Percentiles rank a stretch among this genome's conserved stretches.
Evolutionary conservation across 2,113 vertebrate species (phyloP).

Genomic region (Ia io): DNA sequence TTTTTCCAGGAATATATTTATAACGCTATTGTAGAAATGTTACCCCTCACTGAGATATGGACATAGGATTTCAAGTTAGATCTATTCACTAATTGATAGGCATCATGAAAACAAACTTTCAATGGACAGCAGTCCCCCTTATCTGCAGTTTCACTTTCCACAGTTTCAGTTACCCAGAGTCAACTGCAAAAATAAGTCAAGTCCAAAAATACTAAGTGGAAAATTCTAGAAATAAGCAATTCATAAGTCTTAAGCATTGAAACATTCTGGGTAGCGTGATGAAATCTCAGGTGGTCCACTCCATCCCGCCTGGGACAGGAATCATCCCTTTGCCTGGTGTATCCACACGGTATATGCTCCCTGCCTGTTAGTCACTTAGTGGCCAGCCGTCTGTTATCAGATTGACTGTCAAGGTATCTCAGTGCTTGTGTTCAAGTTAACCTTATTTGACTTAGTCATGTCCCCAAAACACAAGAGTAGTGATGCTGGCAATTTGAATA

Average conservation of each 20-base stretch:
- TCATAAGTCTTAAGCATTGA: background rate
- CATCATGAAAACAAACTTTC: slow-evolving; percentile 6
- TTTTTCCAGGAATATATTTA: background rate
- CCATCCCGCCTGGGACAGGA: background rate
- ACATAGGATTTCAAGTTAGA: background rate
- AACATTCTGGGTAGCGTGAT: background rate
- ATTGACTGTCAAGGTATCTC: background rate
- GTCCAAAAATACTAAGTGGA: background rate
- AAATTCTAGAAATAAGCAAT: background rate
- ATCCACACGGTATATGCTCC: background rate
- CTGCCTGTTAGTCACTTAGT: background rate
- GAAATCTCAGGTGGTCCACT: background rate
- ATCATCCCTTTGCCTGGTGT: background rate
- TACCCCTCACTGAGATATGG: background rate
- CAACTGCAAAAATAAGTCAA: background rate
- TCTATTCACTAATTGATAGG: slow-evolving; percentile 1
- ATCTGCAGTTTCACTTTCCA: no score
- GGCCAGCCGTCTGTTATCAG: background rate
- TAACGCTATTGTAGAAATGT: background rate
- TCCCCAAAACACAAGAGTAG: background rate
- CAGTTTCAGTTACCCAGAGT: background rate
- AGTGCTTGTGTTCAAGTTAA: background rate
- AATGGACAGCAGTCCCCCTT: background rate
- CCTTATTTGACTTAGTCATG: background rate
- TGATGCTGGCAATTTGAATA: background rate